Evolutionary conservation across 2,797 vertebrate species (phyloP), one percentile per base, ranked within the genome.

Genomic region (Acanthopagrus latus): DNA sequence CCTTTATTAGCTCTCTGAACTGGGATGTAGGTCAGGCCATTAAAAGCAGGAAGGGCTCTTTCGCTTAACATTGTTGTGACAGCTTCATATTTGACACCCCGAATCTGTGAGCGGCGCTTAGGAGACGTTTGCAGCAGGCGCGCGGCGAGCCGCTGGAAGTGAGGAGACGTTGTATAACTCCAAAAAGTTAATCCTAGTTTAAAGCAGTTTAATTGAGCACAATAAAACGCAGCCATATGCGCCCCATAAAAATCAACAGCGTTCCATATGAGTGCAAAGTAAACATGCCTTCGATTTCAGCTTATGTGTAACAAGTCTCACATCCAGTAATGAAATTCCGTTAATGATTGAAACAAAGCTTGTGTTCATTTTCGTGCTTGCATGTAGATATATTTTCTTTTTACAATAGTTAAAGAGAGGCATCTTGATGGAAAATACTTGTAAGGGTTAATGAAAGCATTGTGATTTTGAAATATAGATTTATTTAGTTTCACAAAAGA

Each of bases 11-110:
- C 95, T 95, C 96, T 95, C 96, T 97, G 96, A 98, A 98, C 97
- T 98, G 96, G 96, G 96, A 96, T 96, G 96, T 96, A 97, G 96
- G 97, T 97, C 96, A 96, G 95, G 95, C 96, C 96, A 97, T 98
- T 98, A 98, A 97, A 97, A 92, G 93, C 95, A 95, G 95, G 95
- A 96, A 94, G 96, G 95, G 94, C 95, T 92, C 88, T 85, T 89
- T 92, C 89, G 92, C 89, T 91, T 85, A 93, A 95, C 90, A 91
- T 91, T 82, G 86, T 91, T 85, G 85, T 91, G 93, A 93, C 88
- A 89, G 91, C 79, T 88, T 88, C 72, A 68, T 84, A 78, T 91
- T 90, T 90, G 92, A 93, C 91, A 90, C 89, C 85, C 76, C 62
- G 38, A 47, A 73, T 86, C 88, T 81, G 88, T 62, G 83, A 88